Evolutionary conservation across 2,888 invertebrate genomes (phyloP).

Genomic region (Cremastinae sp.): DNA sequence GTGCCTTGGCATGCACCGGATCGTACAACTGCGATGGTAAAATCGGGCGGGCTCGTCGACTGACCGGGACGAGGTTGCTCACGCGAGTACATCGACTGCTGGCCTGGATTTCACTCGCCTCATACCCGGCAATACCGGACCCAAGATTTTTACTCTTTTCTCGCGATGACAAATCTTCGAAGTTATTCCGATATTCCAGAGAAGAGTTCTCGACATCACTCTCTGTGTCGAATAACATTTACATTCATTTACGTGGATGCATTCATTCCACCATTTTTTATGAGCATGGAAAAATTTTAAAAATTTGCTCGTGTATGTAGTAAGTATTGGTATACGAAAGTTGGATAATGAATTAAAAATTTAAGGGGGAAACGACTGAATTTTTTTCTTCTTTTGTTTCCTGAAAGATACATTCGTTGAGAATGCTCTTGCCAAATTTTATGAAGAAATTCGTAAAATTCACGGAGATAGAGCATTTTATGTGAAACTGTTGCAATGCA

Average conservation of each 20-base stretch:
- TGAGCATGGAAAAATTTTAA: too few relatives aligned
- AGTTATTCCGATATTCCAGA: slow-evolving; percentile 23
- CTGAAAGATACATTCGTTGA: too few relatives aligned
- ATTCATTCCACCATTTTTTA: too few relatives aligned
- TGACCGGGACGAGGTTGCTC: slow-evolving; percentile 50
- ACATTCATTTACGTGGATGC: neutral
- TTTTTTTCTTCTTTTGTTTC: too few relatives aligned
- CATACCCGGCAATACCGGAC: slow-evolving; percentile 36
- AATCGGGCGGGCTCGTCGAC: slow-evolving; percentile 30
- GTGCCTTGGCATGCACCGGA: slow-evolving; percentile 38
- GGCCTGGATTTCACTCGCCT: slow-evolving; percentile 59
- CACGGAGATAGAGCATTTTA: too few relatives aligned
- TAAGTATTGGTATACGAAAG: too few relatives aligned
- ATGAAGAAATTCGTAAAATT: too few relatives aligned
- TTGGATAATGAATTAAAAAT: too few relatives aligned
- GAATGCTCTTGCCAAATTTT: too few relatives aligned
- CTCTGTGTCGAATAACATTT: neutral
- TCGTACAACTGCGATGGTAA: slow-evolving; percentile 34
- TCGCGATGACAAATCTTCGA: slow-evolving; percentile 36
- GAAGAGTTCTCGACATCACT: slow-evolving; percentile 3
- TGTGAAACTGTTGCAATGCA: too few relatives aligned
- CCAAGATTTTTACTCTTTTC: slow-evolving; percentile 1
- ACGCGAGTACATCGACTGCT: slow-evolving; percentile 50
- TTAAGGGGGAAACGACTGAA: too few relatives aligned
- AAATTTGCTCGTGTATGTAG: too few relatives aligned